Evolutionary conservation across 2,888 invertebrate genomes (phyloP), one percentile per base, ranked within the genome.

Genomic region (Norana najaformis): DNA sequence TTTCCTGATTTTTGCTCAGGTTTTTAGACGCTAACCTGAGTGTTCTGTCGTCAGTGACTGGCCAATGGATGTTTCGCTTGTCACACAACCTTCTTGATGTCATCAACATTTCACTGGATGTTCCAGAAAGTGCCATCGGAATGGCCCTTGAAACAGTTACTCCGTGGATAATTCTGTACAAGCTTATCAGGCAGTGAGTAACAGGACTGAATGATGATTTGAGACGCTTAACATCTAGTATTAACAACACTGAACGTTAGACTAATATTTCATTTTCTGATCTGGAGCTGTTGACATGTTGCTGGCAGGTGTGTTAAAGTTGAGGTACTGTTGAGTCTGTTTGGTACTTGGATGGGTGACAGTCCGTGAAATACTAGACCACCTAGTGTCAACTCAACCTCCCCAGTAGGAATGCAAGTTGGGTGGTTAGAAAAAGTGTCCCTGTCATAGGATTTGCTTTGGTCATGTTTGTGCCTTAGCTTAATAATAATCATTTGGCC

Each of bases 91-190:
- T 98, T 85, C 96, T 97, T 37, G 96, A 96, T 93, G 96, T 97
- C 89, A 96, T 97, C 91, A 96, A 97, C 89, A 96, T 97, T 93
- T 97, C 97, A 94, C 96, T 98, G 91, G 97, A 97, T 93, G 94
- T 96, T 0, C 95, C 96, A 6, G 97, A 97, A 69, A 96, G 95
- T 93, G 95, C 96, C 39, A 95, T 96, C 47, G 96, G 96, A 91
- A 96, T 96, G 93, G 96, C 97, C 0, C 96, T 97, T 90, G 96
- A 96, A 91, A 96, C 96, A 30, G 96, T 97, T 30, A 95, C 96
- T 11, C 97, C 97, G 13, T 98, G 98, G 98, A 96, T 97, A 91
- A 95, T 98, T 90, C 95, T 98, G 92, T 97, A 98, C 95, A 96
- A 96, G 93, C 96, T 98, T n/a, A 88, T 90, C 41, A 83, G 82